Evolutionary conservation across 2,113 vertebrate genomes (phyloP), one percentile per base, ranked within the genome.

Genomic region (Rafetus swinhoei): DNA sequence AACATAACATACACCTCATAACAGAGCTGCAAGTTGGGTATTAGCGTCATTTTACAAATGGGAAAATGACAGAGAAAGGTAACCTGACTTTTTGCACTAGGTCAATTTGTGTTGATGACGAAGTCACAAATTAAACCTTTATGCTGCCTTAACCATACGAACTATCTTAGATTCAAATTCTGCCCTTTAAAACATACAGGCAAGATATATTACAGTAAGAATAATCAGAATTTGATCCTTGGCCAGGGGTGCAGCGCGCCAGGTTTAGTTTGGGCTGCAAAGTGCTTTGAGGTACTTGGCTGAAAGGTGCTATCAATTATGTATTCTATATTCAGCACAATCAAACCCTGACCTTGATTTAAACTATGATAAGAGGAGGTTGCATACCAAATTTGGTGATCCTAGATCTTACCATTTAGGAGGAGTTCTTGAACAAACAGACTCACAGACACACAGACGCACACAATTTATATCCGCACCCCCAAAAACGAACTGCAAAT

Each of bases 1-100:
- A 82, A 16, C 25, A 56, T n/a, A 83, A 4, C 0, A 45, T 45
- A 0, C 86, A 24, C 14, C 0, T 0, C 77, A 54, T 29, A 45
- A 12, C 81, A 50, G 9, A 81, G 39, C 76, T 84, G 27, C 9
- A 35, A 77, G 80, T 35, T 77, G 52, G 2, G 19, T 39, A 18
- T 14, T 24, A 45, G 21, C 6, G 14, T 15, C 74, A 45, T 50
- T 77, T 77, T 77, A 45, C 39, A 77, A 50, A 45, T 27, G 24
- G 10, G 5, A 72, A 50, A 50, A 45, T 13, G 6, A 8, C 39
- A 24, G 39, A 13, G 53, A 14, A 35, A n/a, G 79, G 77, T 6
- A 35, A 25, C 5, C 3, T 1, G 19, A 87, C 1, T 9, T 32
- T 4, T 45, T 74, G 79, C 57, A 81, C 22, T 29, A 52, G 84